Evolutionary conservation across 2,888 invertebrate species (phyloP).

Genomic region (Silvanus unidentatus): DNA sequence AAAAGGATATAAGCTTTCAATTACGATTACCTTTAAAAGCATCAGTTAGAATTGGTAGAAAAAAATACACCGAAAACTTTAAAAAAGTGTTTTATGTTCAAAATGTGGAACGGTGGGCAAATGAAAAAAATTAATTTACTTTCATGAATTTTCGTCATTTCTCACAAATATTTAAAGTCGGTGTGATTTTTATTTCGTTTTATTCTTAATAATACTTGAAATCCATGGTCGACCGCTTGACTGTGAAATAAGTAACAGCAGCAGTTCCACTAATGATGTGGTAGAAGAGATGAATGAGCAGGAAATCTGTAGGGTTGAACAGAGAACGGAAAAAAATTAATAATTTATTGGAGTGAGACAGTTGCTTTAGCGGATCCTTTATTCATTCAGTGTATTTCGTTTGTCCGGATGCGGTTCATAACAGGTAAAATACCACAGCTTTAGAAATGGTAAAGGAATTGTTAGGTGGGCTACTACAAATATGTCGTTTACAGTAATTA

Average conservation of each 20-base stretch:
- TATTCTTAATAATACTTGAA: too few species aligned
- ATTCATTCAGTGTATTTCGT: slow-evolving; percentile 10
- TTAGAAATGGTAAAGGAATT: slow-evolving; percentile 3
- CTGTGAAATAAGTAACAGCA: slow-evolving; percentile 16
- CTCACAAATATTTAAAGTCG: too few species aligned
- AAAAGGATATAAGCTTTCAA: too few species aligned
- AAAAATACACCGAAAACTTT: too few species aligned
- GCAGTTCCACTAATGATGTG: slow-evolving; percentile 22
- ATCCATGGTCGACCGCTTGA: background rate
- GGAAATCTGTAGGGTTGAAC: slow-evolving; percentile 13
- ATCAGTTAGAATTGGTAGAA: too few species aligned
- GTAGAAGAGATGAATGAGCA: slow-evolving; percentile 23
- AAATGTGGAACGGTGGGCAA: too few species aligned
- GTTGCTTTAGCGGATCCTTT: slow-evolving; percentile 10
- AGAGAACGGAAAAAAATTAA: slow-evolving; percentile 18
- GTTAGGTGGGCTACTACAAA: slow-evolving; percentile 3
- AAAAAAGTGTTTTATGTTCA: too few species aligned
- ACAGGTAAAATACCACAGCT: slow-evolving; percentile 24
- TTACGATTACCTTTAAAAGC: too few species aligned
- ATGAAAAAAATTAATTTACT: too few species aligned
- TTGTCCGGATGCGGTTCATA: slow-evolving; percentile 21
- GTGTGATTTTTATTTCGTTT: too few species aligned
- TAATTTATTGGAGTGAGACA: slow-evolving; percentile 18
- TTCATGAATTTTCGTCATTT: too few species aligned
- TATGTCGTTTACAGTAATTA: slow-evolving; percentile 6